Conservation (phyloP, 1,140 invertebrate genomes). For the Danaus plexippus region DNA sequence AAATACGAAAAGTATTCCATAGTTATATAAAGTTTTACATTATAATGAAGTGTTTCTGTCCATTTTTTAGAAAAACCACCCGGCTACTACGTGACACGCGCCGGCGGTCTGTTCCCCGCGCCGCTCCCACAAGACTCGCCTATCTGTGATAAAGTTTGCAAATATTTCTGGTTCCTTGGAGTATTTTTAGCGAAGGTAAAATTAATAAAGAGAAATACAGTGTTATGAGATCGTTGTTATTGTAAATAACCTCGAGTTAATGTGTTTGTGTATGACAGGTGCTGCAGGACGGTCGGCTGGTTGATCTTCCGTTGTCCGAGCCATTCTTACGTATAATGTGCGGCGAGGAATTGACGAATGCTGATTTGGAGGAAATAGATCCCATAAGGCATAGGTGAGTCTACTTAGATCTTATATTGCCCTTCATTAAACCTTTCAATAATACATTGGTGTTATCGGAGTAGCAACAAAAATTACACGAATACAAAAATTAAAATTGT, state of each 20-base stretch:
- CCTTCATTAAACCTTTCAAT: too few relatives aligned
- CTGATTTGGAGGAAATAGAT: conserved; percentile 90
- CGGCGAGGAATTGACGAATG: conserved; percentile 80
- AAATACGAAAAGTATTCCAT: too few relatives aligned
- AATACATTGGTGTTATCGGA: too few relatives aligned
- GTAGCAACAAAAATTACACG: too few relatives aligned
- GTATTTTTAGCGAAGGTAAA: conserved; percentile 95
- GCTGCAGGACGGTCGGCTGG: conserved; percentile 95
- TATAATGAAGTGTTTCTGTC: too few relatives aligned
- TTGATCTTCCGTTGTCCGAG: conserved; percentile 95
- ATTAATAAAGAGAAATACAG: conserved; percentile 5
- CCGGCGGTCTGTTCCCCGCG: conserved; percentile 94
- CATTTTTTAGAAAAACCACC: conserved; percentile 76
- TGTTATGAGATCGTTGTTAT: not conserved
- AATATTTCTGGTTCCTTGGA: conserved; percentile 93
- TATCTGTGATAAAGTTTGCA: conserved; percentile 83
- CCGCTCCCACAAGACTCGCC: conserved; percentile 88
- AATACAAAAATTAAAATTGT: too few relatives aligned
- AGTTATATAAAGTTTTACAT: too few relatives aligned
- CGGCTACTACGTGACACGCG: conserved; percentile 92
- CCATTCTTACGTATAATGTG: conserved; percentile 97
- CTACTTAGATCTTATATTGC: conserved; percentile 5
- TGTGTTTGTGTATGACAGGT: conserved; percentile 83
- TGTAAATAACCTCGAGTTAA: too few relatives aligned
- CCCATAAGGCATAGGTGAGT: conserved; percentile 79